Evolutionary conservation across 2,797 vertebrate genomes (phyloP).

Genomic region (Triplophysa yarkandensis): DNA sequence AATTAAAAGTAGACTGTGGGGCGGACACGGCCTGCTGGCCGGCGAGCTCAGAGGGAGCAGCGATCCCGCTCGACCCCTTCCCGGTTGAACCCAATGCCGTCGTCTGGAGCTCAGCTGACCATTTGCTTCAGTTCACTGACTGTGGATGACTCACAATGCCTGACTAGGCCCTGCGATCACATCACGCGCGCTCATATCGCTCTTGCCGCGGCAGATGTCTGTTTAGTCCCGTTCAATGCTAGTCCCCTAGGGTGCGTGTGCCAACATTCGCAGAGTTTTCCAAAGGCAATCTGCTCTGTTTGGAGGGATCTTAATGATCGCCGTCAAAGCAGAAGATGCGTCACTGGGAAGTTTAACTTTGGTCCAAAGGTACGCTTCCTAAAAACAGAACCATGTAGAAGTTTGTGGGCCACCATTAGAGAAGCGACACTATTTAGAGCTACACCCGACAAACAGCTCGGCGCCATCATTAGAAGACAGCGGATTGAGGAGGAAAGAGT

Average conservation of each 20-base stretch:
- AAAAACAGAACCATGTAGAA: constrained; percentile 23
- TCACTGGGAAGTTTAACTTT: constrained; percentile 23
- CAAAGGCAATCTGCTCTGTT: constrained; percentile 63
- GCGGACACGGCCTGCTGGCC: constrained; percentile 66
- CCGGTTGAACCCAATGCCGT: constrained; percentile 62
- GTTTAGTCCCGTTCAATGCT: constrained; percentile 28
- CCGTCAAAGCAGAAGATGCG: constrained; percentile 5
- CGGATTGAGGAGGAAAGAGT: constrained; percentile 36
- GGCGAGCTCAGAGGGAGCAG: constrained; percentile 57
- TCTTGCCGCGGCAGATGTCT: constrained; percentile 62
- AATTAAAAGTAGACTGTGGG: constrained; percentile 79
- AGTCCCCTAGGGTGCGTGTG: constrained; percentile 19
- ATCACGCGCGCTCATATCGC: constrained; percentile 41
- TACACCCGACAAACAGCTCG: constrained; percentile 24
- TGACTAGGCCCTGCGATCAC: constrained; percentile 55
- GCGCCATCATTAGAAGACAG: constrained; percentile 28
- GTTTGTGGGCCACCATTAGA: constrained; percentile 39
- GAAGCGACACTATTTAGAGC: constrained; percentile 36
- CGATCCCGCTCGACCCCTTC: constrained; percentile 49
- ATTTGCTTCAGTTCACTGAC: constrained; percentile 74
- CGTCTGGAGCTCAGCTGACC: constrained; percentile 70
- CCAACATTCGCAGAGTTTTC: constrained; percentile 28
- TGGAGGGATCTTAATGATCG: constrained; percentile 45
- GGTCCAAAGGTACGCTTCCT: constrained; percentile 27
- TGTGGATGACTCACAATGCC: constrained; percentile 73